phyloP scores from a whole-genome alignment of 2,113 vertebrate genomes.

The Cromileptes altivelis region DNA sequence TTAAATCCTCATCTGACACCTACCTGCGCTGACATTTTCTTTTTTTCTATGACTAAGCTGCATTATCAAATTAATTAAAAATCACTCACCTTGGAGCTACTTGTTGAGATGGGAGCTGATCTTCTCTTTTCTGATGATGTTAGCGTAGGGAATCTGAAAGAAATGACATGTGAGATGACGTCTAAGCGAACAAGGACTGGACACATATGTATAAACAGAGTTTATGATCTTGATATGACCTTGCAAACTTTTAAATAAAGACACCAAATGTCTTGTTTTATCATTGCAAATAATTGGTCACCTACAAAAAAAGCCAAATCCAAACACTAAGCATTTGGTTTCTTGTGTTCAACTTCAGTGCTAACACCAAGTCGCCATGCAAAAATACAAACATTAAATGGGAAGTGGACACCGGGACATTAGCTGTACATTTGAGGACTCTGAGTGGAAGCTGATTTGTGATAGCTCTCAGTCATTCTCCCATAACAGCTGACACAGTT shows the following conservation, averaged over 20 bases:
- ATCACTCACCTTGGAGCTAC: conserved; percentile 89
- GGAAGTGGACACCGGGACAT: too few relatives aligned
- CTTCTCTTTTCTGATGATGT: conserved; percentile 98
- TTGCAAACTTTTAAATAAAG: neutral
- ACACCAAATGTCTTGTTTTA: too few relatives aligned
- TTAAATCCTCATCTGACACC: neutral
- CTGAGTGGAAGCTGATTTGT: too few relatives aligned
- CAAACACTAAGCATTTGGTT: too few relatives aligned
- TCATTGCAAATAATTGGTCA: neutral
- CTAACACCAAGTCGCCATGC: neutral
- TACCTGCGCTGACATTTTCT: neutral
- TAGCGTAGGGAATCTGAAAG: conserved; percentile 97
- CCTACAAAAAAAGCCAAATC: neutral
- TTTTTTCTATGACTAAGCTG: neutral
- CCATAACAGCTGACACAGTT: too few relatives aligned
- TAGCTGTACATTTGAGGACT: too few relatives aligned
- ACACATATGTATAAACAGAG: neutral
- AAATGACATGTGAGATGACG: conserved; percentile 6
- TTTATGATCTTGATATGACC: neutral
- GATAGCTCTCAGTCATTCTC: too few relatives aligned
- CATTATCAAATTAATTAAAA: neutral
- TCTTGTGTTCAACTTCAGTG: neutral
- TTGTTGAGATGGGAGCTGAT: conserved; percentile 95
- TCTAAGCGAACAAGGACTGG: neutral
- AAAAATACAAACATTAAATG: too few relatives aligned